Evolutionary conservation across 2,888 invertebrate genomes (phyloP), one percentile per base, ranked within the genome.

Genomic region (Patella pellucida): DNA sequence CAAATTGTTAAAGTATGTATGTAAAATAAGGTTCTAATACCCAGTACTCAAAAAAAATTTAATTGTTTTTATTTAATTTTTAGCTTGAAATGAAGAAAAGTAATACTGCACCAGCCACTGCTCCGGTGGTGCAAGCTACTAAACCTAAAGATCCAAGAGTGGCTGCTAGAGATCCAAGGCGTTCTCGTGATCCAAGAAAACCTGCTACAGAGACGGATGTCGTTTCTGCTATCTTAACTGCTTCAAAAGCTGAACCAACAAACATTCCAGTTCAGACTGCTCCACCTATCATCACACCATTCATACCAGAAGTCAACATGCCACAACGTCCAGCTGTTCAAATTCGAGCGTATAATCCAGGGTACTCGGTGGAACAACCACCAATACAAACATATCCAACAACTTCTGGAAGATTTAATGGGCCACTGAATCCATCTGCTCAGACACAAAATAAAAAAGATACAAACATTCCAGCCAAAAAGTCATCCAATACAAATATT

Each of bases 101-200:
- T 19, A 62, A 62, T 62, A 62, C 23, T 23, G 23, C 19, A 23
- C 19, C 19, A 62, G 62, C 11, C 23, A 19, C 19, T 62, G 19
- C 62, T 23, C 3, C 12, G 19, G 62, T 62, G 19, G 62, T 23
- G 11, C 41, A 7, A 41, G n/a, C 1, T 50, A 52, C 69, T 54
- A 75, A 73, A 27, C 51, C 70, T 16, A 78, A 76, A 73, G 82
- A 82, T 68, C 83, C 83, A 2, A 71, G 81, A 1, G 56, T 78
- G 62, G 71, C 73, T 52, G 72, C 76, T 9, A 71, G 78, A 74
- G 84, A 83, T 76, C 83, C 83, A 14, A 69, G 79, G 23, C 70
- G 71, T 11, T 27, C 23, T 62, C 74, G 69, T 62, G 74, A 69
- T 70, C 70, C 69, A 14, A 70, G 69, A 71, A 31, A 41, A 41